These are phyloP conservation scores for Campylomormyrus numenius DNA, from an alignment of 2,113 vertebrate species.

Conservation along the genomic window DNA sequence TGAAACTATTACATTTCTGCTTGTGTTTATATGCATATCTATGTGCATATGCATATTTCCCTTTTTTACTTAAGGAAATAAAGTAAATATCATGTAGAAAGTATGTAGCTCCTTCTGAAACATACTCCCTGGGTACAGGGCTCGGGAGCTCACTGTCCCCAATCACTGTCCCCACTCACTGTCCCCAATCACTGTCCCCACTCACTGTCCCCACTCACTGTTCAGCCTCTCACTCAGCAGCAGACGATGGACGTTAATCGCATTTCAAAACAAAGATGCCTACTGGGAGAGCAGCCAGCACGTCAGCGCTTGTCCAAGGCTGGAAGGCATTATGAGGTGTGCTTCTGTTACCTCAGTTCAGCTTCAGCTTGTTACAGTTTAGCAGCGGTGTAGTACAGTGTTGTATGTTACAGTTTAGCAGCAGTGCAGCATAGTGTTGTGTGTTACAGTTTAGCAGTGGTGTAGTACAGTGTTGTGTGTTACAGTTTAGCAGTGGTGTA, in stretches of 20 bases:
- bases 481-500: not conserved
- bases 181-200: too few species aligned
- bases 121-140: too few species aligned
- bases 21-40: not conserved
- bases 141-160: too few species aligned
- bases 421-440: too few species aligned
- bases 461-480: not conserved
- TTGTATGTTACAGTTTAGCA: too few species aligned
- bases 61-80: too few species aligned
- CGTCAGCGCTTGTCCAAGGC: not conserved
- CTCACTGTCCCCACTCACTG: not conserved
- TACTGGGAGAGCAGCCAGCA: not conserved
- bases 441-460: not conserved
- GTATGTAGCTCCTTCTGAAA: too few species aligned
- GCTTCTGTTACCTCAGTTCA: not conserved
- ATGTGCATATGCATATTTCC: not conserved
- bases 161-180: too few species aligned
- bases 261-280: not conserved
- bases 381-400: not conserved
- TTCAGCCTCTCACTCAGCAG: not conserved
- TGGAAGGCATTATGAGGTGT: not conserved
- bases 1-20: not conserved
- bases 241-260: not conserved
- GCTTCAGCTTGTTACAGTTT: not conserved
- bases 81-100: too few species aligned